Percentiles rank a stretch among this genome's conserved stretches.
Conservation (phyloP, 2,888 invertebrate species). For the Thelaira solivaga region DNA sequence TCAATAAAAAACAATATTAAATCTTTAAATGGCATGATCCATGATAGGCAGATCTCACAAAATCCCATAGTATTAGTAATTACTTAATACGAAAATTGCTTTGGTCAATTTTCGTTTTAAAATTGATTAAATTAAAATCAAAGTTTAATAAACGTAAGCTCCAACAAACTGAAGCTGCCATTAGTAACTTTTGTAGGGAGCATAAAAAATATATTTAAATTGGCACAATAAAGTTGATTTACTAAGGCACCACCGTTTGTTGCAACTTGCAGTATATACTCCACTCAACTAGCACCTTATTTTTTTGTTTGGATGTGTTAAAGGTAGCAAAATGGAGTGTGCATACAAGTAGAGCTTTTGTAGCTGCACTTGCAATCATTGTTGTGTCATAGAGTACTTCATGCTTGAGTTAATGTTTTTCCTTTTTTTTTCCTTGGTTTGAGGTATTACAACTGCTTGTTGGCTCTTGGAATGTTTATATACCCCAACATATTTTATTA, state of each 20-base stretch:
- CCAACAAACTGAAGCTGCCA: neutral
- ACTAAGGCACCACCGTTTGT: neutral
- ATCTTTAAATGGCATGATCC: no score
- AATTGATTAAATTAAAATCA: no score
- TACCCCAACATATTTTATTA: constrained; percentile 20
- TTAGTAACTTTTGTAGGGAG: neutral
- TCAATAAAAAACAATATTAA: no score
- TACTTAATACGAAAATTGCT: no score
- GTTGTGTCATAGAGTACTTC: constrained; percentile 1
- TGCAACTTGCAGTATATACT: neutral
- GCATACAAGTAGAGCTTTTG: neutral
- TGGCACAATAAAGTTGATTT: constrained; percentile 12
- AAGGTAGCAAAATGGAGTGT: neutral
- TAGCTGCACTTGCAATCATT: neutral
- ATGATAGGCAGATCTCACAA: no score
- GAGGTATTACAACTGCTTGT: neutral
- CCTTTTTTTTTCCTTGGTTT: neutral
- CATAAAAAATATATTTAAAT: constrained; percentile 25
- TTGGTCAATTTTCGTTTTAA: no score
- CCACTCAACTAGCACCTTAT: no score
- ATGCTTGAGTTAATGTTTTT: neutral
- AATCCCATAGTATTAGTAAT: no score
- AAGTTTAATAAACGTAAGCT: no score
- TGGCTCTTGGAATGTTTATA: constrained; percentile 11
- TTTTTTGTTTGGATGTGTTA: constrained; percentile 5